phyloP scores from a whole-genome alignment of 2,113 vertebrate genomes.

The Varanus komodoensis region DNA sequence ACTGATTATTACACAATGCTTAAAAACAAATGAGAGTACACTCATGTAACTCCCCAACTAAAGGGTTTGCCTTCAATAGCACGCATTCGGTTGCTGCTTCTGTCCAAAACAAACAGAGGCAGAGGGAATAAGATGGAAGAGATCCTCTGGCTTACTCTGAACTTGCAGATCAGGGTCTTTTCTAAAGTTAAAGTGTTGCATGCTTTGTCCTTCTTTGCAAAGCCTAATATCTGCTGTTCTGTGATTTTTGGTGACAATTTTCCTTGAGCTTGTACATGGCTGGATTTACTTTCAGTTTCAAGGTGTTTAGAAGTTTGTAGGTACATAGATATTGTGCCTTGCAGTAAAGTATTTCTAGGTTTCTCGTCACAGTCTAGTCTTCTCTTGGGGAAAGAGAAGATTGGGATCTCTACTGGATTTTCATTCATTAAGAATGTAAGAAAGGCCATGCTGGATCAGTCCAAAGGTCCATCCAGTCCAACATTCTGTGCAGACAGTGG shows the following conservation, averaged over 20 bases:
- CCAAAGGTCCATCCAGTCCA: no score
- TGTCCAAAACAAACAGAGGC: constrained; percentile 12
- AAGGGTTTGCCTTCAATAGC: constrained; percentile 54
- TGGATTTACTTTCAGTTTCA: background rate
- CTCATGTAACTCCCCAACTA: constrained; percentile 65
- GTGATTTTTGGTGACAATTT: background rate
- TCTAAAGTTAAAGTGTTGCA: background rate
- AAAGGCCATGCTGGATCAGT: no score
- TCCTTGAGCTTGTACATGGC: background rate
- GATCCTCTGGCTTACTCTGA: background rate
- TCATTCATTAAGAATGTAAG: no score
- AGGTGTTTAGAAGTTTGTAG: background rate
- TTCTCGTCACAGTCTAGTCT: no score
- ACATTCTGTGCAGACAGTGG: no score
- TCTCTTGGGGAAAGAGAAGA: no score
- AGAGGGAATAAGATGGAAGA: background rate
- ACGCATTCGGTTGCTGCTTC: background rate
- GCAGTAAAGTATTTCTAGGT: no score
- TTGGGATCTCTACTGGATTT: no score
- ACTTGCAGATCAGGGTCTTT: background rate
- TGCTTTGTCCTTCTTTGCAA: constrained; percentile 7
- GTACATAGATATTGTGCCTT: no score
- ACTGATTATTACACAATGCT: constrained; percentile 80
- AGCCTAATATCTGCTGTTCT: background rate
- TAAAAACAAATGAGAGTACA: constrained; percentile 78